Evolutionary conservation across 2,113 vertebrate species (phyloP).

Genomic region (Corynorhinus townsendii): DNA sequence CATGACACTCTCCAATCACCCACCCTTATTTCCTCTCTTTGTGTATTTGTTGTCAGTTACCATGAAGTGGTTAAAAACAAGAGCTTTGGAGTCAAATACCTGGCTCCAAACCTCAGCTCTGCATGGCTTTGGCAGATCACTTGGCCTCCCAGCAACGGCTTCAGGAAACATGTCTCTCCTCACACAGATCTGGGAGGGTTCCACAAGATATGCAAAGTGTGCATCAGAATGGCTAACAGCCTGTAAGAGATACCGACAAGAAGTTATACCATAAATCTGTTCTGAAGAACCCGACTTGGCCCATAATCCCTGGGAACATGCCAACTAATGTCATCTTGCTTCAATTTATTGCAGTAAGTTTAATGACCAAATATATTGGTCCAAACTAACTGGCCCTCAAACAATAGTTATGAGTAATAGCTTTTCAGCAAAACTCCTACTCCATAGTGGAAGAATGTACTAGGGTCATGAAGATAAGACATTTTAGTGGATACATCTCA

Average conservation of each 20-base stretch:
- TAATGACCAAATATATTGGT: background rate
- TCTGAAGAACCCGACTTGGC: background rate
- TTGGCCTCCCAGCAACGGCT: background rate
- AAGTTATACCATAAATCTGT: background rate
- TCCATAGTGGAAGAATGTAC: background rate
- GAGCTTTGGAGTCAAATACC: background rate
- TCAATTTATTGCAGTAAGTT: background rate
- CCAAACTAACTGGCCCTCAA: background rate
- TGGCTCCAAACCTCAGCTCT: background rate
- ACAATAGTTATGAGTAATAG: constrained; percentile 14
- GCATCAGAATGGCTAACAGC: background rate
- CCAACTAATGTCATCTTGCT: background rate
- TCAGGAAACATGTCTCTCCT: background rate
- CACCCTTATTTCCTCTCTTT: background rate
- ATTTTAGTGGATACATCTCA: background rate
- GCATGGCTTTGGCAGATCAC: background rate
- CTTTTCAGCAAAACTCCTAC: constrained; percentile 1
- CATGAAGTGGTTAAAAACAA: background rate
- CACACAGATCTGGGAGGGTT: background rate
- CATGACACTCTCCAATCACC: background rate
- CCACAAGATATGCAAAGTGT: background rate
- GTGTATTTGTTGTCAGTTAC: background rate
- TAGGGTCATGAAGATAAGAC: background rate
- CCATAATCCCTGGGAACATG: background rate
- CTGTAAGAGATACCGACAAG: background rate